phyloP scores from a whole-genome alignment of 1,140 invertebrate species.

The Asobara japonica region DNA sequence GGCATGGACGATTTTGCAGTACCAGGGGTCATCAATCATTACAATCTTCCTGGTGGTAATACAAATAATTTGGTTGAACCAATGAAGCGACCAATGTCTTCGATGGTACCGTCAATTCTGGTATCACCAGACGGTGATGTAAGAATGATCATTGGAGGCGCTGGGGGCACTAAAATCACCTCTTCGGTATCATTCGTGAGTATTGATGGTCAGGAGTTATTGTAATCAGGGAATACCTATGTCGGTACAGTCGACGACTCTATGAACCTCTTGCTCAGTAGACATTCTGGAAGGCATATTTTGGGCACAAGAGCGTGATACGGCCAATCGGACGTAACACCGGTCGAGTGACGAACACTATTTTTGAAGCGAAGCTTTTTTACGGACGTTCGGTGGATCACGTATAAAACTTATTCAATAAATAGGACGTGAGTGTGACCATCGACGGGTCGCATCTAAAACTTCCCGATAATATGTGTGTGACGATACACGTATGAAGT shows the following conservation, averaged over 20 bases:
- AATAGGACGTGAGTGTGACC: too few relatives aligned
- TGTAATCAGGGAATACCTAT: neutral
- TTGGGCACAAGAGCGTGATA: too few relatives aligned
- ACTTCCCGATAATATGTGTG: too few relatives aligned
- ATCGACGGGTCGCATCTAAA: too few relatives aligned
- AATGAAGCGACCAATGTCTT: slow-evolving; percentile 89
- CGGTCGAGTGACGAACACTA: too few relatives aligned
- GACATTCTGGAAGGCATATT: too few relatives aligned
- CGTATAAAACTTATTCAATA: too few relatives aligned
- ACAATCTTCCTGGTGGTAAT: slow-evolving; percentile 76
- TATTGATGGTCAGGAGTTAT: neutral
- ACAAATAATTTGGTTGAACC: slow-evolving; percentile 81
- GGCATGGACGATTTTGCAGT: slow-evolving; percentile 96
- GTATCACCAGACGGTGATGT: slow-evolving; percentile 78
- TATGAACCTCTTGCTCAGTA: too few relatives aligned
- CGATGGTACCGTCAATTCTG: slow-evolving; percentile 90
- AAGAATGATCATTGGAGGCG: slow-evolving; percentile 84
- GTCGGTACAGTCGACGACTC: neutral
- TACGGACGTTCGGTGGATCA: too few relatives aligned
- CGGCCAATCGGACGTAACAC: too few relatives aligned
- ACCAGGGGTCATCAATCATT: slow-evolving; percentile 79
- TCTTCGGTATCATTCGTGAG: slow-evolving; percentile 82
- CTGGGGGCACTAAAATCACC: slow-evolving; percentile 92
- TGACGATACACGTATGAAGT: too few relatives aligned
- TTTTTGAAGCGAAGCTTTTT: too few relatives aligned